Base-by-base conservation (phyloP, 92 coral and sea anemone species). In the Porites lobata region DNA sequence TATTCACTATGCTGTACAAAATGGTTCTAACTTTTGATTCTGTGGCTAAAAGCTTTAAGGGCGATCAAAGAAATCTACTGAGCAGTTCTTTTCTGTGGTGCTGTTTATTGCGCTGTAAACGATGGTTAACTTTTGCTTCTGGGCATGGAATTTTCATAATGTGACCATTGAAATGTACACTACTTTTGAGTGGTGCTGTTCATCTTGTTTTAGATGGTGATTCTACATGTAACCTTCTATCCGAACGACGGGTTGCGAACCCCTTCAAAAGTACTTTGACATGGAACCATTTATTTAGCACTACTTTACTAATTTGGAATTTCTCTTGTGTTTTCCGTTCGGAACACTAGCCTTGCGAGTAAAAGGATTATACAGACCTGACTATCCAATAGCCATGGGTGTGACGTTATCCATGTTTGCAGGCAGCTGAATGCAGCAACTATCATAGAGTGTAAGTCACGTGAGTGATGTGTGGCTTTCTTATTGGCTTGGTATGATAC, bases 391-490 rank as follows among this genome's bases (percentile, higher is more conserved):
- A 97, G 87, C 96, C 98, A 92, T 1, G 99, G 96, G 77, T 97
- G 99, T 65, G 98, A 96, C 90, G 93, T 93, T n/a, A 97, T 86
- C 99, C 99, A 97, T 0, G 96, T 87, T 84, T 95, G 94, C 69
- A 97, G 88, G 75, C 99, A 97, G 72, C 86, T 84, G 70, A 95
- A 95, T 1, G 99, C 96, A 10, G 98, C 99, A 10, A 97, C 99
- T 72, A 97, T 97, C 96, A 96, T 97, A 43, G 99, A 97, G 83
- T 97, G 99, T 1, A 97, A 92, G 84, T 97, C 98, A 62, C 99
- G 98, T 43, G 96, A 94, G 85, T 97, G 99, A 71, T 95, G 96
- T 5, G 96, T 94, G 38, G 99, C 98, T 18, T 98, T 98, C 65
- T 97, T 96, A 87, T 95, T 97, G 73, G 98, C 99, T 79, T 97